phyloP scores from a whole-genome alignment of 1,140 invertebrate species.

The Trissolcus basalis region DNA sequence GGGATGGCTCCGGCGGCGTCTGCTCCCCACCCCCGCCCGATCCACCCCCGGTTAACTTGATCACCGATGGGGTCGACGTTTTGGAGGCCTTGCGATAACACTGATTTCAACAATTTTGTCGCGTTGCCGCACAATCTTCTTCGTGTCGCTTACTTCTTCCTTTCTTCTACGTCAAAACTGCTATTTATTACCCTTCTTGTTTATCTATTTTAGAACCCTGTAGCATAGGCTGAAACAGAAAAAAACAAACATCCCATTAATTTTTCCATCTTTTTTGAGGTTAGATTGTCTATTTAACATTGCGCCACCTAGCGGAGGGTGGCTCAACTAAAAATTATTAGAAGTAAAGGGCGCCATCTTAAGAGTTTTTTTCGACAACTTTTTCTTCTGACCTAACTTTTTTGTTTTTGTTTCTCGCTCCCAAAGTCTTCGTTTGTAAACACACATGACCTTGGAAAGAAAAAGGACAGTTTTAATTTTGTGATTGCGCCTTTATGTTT shows the following conservation, averaged over 20 bases:
- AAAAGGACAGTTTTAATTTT: too few relatives aligned
- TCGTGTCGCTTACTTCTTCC: conserved; percentile 1
- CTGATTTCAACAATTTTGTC: conserved; percentile 52
- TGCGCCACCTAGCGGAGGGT: too few relatives aligned
- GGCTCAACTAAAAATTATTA: too few relatives aligned
- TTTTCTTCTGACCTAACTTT: too few relatives aligned
- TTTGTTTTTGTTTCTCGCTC: too few relatives aligned
- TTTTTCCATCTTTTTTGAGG: too few relatives aligned
- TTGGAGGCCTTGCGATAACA: conserved; percentile 69
- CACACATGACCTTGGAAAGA: too few relatives aligned
- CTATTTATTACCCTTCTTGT: background rate
- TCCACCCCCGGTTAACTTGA: conserved; percentile 73
- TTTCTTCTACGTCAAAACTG: background rate
- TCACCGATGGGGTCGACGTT: conserved; percentile 74
- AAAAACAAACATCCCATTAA: conserved; percentile 10
- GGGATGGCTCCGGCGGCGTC: conserved; percentile 66
- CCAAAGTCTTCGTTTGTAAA: too few relatives aligned
- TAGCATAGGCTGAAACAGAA: conserved; percentile 66
- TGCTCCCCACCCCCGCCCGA: conserved; percentile 67
- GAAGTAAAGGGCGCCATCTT: too few relatives aligned
- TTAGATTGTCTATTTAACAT: conserved; percentile 10
- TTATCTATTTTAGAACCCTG: conserved; percentile 70
- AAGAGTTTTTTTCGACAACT: too few relatives aligned
- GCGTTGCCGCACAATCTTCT: background rate
- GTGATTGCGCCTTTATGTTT: too few relatives aligned